Base-by-base conservation (phyloP, 2,888 invertebrate species). In the Cataglyphis livida region DNA sequence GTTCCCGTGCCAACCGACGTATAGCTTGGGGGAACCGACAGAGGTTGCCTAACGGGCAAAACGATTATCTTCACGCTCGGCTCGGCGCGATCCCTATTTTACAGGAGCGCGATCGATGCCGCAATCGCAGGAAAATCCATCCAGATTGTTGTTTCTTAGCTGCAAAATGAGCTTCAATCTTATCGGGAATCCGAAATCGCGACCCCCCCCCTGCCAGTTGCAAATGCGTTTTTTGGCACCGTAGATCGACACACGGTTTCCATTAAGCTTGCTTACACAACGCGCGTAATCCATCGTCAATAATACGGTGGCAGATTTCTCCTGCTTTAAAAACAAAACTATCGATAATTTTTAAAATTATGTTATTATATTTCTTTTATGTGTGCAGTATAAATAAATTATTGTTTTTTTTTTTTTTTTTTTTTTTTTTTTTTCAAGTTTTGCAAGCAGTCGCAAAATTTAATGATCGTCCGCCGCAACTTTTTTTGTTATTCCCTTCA, bases 61-160 rank as follows among this genome's bases (percentile, higher is more conserved):
- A 89, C 89, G 89, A 89, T 89, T 89, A 89, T 89, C 89, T 89
- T 89, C 89, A 88, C 84, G 89, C 89, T 89, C 83, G 88, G 88
- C 82, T 89, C 88, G 78, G 76, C 89, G 73, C 66, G 66, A 76
- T 86, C 86, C 84, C 87, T 85, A 81, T 88, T 48, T 87, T 84
- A 86, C 83, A 82, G 85, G 70, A 68, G 83, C 88, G 78, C 85
- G 85, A 87, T 87, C 83, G 82, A 74, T 81, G 82, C 81, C 68
- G 87, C 85, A 75, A 81, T 85, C 70, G 44, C 54, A 41, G 41
- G n/a, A 41, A 76, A 70, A 61, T 70, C 44, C 44, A 25, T 35
- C n/a, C 32, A 44, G 35, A 70, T 59, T 44, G 57, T 78, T 59
- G 44, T 32, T 70, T 18, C 44, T 21, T 21, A 12, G 59, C 35